Evolutionary conservation across 2,797 vertebrate species (phyloP), one percentile per base, ranked within the genome.

Genomic region (Tiaroga cobitis): DNA sequence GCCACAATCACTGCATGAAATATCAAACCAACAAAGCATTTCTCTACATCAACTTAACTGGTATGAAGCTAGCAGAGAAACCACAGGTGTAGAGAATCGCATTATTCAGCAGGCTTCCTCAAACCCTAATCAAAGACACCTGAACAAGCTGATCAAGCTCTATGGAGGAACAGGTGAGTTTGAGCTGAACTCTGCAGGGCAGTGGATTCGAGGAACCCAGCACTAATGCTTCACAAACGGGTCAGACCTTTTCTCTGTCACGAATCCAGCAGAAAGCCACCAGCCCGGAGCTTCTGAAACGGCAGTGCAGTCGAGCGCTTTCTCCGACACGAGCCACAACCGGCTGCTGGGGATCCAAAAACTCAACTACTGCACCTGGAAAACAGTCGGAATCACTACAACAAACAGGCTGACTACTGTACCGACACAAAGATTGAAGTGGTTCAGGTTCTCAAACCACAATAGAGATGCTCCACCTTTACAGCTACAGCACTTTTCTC

Each of bases 251-350:
- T 46, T 92, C 91, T 86, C 89, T 93, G 90, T 96, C 95, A 88
- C 92, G 94, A 87, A 96, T 93, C 96, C 96, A 97, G 89, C 95
- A 96, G 90, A 93, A 95, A 39, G 93, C 95, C 84, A 96, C 93
- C 13, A 95, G 95, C 0, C 89, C 54, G 5, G 68, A 93, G 67
- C 90, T 90, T 82, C 61, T 91, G 90, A 96, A 96, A 43, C 85
- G 83, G 77, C 95, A 95, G 56, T 51, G 51, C 3, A 97, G 90
- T 13, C 56, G 85, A 86, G 91, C 95, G 16, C 83, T 85, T 80
- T 93, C 84, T 49, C 95, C 94, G 1, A 92, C 91, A 65, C 83
- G 73, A 43, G 93, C 94, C 88, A 95, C 92, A 88, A 95, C 83
- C 77, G 94, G 91, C 37, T 93, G 93, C 3, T 90, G 91, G 7